Evolutionary conservation across 1,140 invertebrate genomes (phyloP).

Genomic region (Radopholus similis): DNA sequence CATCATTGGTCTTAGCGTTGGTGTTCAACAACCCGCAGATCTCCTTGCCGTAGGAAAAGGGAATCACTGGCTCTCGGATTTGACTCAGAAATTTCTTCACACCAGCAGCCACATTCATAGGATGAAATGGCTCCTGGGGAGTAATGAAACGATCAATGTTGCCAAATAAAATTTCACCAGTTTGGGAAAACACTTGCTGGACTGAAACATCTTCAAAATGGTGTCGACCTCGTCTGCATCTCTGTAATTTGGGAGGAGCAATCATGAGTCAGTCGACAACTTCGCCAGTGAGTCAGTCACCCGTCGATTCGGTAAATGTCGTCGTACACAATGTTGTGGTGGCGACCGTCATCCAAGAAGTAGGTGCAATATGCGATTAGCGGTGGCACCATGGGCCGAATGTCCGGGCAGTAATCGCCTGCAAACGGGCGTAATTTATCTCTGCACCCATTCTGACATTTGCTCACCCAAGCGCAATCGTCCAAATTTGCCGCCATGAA

Average conservation of each 20-base stretch:
- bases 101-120: conserved; percentile 6
- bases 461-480: conserved; percentile 12
- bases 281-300: neutral
- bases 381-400: conserved; percentile 25
- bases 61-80: conserved; percentile 25
- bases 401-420: conserved; percentile 24
- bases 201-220: conserved; percentile 11
- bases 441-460: neutral
- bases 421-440: too few species aligned
- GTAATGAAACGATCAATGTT: neutral
- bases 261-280: neutral
- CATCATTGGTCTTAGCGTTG: neutral
- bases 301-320: conserved; percentile 9
- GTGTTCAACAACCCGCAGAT: neutral
- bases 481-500: neutral
- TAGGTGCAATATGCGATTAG: conserved; percentile 20
- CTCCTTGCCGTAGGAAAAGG: conserved; percentile 25
- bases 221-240: conserved; percentile 5
- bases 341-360: conserved; percentile 11
- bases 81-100: conserved; percentile 22
- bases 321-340: neutral
- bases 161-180: neutral
- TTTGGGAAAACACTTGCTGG: conserved; percentile 13
- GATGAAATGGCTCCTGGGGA: conserved; percentile 13
- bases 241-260: neutral